Percentiles rank a stretch among this genome's conserved stretches.
These are phyloP conservation scores for Drosophila pectinifera DNA, from an alignment of 1,140 invertebrate species.

Conservation along the genomic window DNA sequence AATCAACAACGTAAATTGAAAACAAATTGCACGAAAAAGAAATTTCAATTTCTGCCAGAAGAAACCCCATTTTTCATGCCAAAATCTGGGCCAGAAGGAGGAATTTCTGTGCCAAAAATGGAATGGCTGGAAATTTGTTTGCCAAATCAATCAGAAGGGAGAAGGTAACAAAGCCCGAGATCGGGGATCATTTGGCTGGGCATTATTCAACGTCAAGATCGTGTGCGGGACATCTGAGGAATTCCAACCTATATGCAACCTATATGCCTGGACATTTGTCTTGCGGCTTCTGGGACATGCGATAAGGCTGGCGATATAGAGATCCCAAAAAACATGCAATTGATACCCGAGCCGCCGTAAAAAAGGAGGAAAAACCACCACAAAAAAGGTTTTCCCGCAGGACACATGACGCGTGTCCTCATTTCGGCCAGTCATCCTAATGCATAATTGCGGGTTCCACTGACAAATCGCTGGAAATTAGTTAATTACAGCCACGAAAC, in stretches of 20 bases:
- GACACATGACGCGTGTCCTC: conserved; percentile 73
- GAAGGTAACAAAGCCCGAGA: conserved; percentile 2
- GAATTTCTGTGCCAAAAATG: conserved; percentile 46
- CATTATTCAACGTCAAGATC: conserved; percentile 50
- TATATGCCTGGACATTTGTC: conserved; percentile 55
- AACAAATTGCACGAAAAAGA: conserved; percentile 68
- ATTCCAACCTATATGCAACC: conserved; percentile 31
- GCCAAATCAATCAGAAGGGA: conserved; percentile 73
- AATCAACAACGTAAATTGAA: conserved; percentile 76
- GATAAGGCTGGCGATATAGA: conserved; percentile 45
- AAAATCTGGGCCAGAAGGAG: conserved; percentile 31
- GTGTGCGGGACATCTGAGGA: conserved; percentile 67
- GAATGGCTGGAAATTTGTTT: conserved; percentile 64
- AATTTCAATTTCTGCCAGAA: conserved; percentile 42
- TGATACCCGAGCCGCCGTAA: conserved; percentile 13
- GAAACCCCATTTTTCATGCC: conserved; percentile 54
- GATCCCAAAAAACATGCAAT: conserved; percentile 43
- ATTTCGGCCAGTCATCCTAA: conserved; percentile 52
- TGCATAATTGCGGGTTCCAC: conserved; percentile 65
- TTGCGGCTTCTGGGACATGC: conserved; percentile 66
- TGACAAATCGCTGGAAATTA: conserved; percentile 79
- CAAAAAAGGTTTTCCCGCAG: conserved; percentile 31
- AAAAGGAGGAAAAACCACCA: conserved; percentile 37
- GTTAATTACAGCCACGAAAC: conserved; percentile 69
- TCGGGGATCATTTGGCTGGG: conserved; percentile 32